Conservation (phyloP, 1,140 invertebrate genomes). For the Aculops lycopersici region DNA sequence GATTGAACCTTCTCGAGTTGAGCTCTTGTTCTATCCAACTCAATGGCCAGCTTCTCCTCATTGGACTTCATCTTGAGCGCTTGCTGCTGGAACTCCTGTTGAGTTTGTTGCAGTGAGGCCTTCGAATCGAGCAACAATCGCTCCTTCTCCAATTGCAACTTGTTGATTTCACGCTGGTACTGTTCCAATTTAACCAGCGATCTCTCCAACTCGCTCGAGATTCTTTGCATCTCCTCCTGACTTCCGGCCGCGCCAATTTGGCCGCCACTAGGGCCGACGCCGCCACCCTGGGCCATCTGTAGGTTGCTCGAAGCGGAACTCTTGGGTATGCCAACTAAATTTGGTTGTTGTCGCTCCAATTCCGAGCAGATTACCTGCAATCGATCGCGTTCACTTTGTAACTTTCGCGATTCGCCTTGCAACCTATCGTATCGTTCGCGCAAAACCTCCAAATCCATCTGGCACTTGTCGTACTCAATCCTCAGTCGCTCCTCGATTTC, state of each 20-base stretch:
- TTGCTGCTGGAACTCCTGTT: not conserved
- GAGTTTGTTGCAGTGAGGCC: constrained; percentile 6
- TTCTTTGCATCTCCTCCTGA: constrained; percentile 49
- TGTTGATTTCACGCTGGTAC: constrained; percentile 38
- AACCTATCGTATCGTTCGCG: constrained; percentile 61
- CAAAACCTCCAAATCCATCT: constrained; percentile 44
- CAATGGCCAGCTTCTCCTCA: constrained; percentile 1
- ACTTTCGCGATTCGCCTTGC: constrained; percentile 35
- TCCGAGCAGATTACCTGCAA: constrained; percentile 43
- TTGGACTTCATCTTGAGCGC: not conserved
- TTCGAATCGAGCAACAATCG: constrained; percentile 24
- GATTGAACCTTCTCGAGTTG: too few species aligned
- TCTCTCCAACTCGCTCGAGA: constrained; percentile 55
- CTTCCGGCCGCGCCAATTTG: too few species aligned
- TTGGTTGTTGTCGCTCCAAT: constrained; percentile 19
- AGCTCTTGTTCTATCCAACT: constrained; percentile 4
- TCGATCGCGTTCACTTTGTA: constrained; percentile 54
- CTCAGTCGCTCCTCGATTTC: constrained; percentile 66
- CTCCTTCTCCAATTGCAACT: constrained; percentile 25
- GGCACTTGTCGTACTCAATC: constrained; percentile 42
- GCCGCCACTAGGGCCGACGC: too few species aligned
- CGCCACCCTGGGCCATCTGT: not conserved
- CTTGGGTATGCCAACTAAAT: too few species aligned
- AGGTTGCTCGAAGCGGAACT: not conserved
- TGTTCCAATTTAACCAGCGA: constrained; percentile 62